A percentile compares a stretch with the other conserved stretches of the same genome.
Evolutionary conservation across 2,888 invertebrate genomes (phyloP).

Genomic region (Mimas tiliae): DNA sequence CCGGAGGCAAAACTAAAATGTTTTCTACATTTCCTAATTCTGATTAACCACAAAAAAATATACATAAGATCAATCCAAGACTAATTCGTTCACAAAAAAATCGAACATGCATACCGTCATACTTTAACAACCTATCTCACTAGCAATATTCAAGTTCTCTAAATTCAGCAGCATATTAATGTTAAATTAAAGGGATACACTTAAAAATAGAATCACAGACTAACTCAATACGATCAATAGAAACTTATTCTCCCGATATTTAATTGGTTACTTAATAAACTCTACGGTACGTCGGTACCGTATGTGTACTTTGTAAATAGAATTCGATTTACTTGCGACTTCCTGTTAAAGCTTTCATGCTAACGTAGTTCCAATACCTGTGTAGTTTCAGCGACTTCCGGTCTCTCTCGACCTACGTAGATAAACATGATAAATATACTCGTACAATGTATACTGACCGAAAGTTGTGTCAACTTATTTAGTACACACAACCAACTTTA

Average conservation of each 20-base stretch:
- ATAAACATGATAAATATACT: neutral
- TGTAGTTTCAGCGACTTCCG: conserved; percentile 18
- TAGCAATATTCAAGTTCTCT: too few species aligned
- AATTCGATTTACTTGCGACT: conserved; percentile 37
- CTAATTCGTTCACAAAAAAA: too few species aligned
- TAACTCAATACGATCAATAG: neutral
- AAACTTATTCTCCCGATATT: neutral
- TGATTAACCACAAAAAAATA: too few species aligned
- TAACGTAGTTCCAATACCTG: conserved; percentile 11
- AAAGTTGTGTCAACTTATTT: too few species aligned
- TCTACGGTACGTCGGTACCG: neutral
- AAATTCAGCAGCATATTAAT: too few species aligned
- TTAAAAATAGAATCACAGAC: neutral
- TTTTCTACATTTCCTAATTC: too few species aligned
- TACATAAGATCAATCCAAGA: too few species aligned
- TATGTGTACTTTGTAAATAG: conserved; percentile 30
- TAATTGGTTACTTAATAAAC: neutral
- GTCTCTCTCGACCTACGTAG: neutral
- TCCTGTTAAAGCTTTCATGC: conserved; percentile 28
- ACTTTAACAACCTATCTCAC: too few species aligned
- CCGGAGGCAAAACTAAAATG: too few species aligned
- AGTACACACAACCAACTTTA: too few species aligned
- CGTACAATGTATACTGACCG: neutral
- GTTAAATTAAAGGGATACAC: neutral
- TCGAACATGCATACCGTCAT: too few species aligned